Conservation (phyloP, 37 sponge, comb jelly and placozoan species). For the Petrosia ficiformis region DNA sequence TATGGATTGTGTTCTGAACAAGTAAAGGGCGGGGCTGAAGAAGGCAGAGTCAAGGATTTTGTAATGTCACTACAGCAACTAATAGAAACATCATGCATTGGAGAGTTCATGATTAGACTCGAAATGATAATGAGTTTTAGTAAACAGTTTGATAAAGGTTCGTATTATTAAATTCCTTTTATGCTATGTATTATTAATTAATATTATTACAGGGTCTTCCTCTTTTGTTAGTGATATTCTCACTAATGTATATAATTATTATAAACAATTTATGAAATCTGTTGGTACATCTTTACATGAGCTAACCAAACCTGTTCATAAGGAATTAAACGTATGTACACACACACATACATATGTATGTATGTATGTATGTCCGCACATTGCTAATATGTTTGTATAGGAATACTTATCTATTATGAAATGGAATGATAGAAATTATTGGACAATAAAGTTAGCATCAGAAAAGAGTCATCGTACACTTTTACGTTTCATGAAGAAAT, state of each 20-base stretch:
- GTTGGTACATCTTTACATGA: slow-evolving; percentile 37
- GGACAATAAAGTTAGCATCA: slow-evolving; percentile 75
- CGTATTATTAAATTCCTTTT: not conserved
- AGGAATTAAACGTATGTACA: slow-evolving; percentile 73
- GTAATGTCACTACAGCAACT: slow-evolving; percentile 45
- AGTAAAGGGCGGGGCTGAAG: not conserved
- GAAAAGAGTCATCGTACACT: slow-evolving; percentile 71
- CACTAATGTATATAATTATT: slow-evolving; percentile 45
- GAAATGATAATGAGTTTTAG: slow-evolving; percentile 38
- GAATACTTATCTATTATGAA: slow-evolving; percentile 63
- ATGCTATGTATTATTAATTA: not conserved
- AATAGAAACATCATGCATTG: slow-evolving; percentile 61
- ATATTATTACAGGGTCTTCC: not conserved
- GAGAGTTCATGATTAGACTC: slow-evolving; percentile 63
- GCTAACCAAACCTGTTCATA: slow-evolving; percentile 57
- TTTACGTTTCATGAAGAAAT: slow-evolving; percentile 62
- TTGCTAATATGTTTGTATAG: too few relatives aligned
- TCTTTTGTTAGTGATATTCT: not conserved
- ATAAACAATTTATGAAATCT: slow-evolving; percentile 57
- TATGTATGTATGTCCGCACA: not conserved
- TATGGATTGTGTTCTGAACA: slow-evolving; percentile 24
- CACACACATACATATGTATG: not conserved
- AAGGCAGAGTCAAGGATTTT: not conserved
- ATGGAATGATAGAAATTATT: slow-evolving; percentile 95
- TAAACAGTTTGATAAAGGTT: slow-evolving; percentile 13